Conservation (phyloP, 2,113 vertebrate genomes). For the Sprattus sprattus region DNA sequence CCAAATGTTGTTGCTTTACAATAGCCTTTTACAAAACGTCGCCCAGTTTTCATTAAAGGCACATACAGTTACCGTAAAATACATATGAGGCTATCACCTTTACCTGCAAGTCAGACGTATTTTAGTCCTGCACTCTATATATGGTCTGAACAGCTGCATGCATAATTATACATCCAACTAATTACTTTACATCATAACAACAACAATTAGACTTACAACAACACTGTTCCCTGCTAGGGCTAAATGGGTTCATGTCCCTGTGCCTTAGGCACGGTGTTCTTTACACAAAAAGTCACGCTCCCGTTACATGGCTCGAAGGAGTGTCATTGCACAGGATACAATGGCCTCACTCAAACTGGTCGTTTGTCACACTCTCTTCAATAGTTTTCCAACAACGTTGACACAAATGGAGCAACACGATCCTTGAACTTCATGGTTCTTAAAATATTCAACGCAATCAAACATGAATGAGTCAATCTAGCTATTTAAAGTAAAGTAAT, state of each 20-base stretch:
- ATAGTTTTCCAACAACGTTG: slow-evolving; percentile 82
- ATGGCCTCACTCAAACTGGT: slow-evolving; percentile 77
- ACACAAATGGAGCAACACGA: slow-evolving; percentile 81
- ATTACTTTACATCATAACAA: slow-evolving; percentile 11
- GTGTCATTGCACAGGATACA: slow-evolving; percentile 63
- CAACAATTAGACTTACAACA: slow-evolving; percentile 9
- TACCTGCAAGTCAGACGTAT: background rate
- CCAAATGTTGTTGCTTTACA: background rate
- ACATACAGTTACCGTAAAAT: no score
- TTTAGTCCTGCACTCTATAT: background rate
- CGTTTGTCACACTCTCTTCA: slow-evolving; percentile 79
- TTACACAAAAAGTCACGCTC: slow-evolving; percentile 48
- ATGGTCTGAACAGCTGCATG: background rate
- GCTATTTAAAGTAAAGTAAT: slow-evolving; percentile 64
- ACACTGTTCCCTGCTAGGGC: background rate
- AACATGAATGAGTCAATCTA: slow-evolving; percentile 69
- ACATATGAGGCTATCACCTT: no score
- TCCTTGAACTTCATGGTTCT: slow-evolving; percentile 79
- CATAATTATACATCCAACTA: background rate
- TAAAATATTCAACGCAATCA: slow-evolving; percentile 72
- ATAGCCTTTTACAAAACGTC: background rate
- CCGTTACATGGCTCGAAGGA: slow-evolving; percentile 46
- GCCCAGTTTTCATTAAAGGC: no score
- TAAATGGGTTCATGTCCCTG: slow-evolving; percentile 18
- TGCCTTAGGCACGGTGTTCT: slow-evolving; percentile 12